phyloP scores from a whole-genome alignment of 2,113 vertebrate species.

The Sturnira hondurensis region DNA sequence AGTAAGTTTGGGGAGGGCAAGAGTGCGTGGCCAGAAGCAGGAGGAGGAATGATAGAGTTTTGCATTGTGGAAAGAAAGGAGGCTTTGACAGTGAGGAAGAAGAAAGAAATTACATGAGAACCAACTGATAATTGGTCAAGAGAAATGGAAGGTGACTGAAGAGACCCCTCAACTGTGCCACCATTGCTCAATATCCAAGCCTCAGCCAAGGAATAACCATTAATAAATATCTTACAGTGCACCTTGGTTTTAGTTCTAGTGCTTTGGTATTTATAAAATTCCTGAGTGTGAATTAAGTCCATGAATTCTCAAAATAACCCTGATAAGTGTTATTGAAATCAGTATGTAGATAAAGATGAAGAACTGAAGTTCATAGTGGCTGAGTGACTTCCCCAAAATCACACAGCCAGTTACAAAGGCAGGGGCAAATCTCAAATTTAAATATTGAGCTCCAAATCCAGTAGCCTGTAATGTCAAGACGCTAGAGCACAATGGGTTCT shows the following conservation, averaged over 20 bases:
- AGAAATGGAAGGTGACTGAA: not conserved
- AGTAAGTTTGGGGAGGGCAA: not conserved
- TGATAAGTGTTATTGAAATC: not conserved
- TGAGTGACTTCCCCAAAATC: not conserved
- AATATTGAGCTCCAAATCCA: not conserved
- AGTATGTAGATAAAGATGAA: not conserved
- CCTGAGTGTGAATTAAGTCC: not conserved
- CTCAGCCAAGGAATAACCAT: not conserved
- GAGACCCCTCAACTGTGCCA: rapidly evolving
- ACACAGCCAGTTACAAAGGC: not conserved
- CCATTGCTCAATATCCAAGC: not conserved
- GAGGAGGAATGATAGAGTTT: not conserved
- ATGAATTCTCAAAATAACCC: not conserved
- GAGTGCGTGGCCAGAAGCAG: not conserved
- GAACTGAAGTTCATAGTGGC: not conserved
- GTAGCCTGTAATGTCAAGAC: not conserved
- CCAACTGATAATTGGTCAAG: not conserved
- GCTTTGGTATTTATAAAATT: not conserved
- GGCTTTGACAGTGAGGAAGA: not conserved
- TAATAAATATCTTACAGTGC: not conserved
- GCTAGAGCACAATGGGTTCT: rapidly evolving
- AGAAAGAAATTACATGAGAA: not conserved
- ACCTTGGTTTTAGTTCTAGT: not conserved
- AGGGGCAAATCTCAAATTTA: not conserved
- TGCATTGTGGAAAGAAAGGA: not conserved